Conservation (phyloP, 2,113 vertebrate genomes). For the Pleuronectes platessa region DNA sequence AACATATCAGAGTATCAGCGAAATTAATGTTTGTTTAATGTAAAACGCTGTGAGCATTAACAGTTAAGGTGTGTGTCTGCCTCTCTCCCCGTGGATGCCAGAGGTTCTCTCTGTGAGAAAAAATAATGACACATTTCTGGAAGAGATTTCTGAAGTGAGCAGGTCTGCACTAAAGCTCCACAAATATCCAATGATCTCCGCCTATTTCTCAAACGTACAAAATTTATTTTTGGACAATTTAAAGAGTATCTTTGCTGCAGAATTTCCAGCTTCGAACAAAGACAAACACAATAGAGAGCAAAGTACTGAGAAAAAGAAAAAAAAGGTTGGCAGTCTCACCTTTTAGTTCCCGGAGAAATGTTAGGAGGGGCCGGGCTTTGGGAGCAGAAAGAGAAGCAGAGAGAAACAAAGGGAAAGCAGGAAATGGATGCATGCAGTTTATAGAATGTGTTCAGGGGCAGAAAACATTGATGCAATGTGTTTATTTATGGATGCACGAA, state of each 20-base stretch:
- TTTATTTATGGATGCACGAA: slow-evolving; percentile 17
- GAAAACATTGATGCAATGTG: slow-evolving; percentile 28
- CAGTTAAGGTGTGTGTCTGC: background rate
- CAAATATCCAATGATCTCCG: background rate
- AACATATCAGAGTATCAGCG: background rate
- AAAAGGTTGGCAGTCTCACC: slow-evolving; percentile 74
- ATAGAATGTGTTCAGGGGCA: slow-evolving; percentile 30
- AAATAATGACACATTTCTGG: background rate
- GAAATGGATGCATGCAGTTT: slow-evolving; percentile 66
- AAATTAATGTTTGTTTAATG: background rate
- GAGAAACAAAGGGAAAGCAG: slow-evolving; percentile 65
- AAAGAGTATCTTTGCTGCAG: background rate
- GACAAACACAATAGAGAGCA: slow-evolving; percentile 12
- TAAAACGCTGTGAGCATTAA: background rate
- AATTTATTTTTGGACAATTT: background rate
- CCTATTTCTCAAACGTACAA: background rate
- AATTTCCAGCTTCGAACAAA: background rate
- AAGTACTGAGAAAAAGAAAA: slow-evolving; percentile 1
- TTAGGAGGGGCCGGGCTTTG: slow-evolving; percentile 84
- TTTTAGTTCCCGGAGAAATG: slow-evolving; percentile 80
- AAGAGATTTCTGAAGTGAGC: background rate
- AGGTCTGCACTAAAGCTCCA: background rate
- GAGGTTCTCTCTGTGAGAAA: background rate
- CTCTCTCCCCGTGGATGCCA: background rate
- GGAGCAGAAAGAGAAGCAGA: slow-evolving; percentile 71